phyloP scores from a whole-genome alignment of 2,113 vertebrate species.

The Lampris incognitus region DNA sequence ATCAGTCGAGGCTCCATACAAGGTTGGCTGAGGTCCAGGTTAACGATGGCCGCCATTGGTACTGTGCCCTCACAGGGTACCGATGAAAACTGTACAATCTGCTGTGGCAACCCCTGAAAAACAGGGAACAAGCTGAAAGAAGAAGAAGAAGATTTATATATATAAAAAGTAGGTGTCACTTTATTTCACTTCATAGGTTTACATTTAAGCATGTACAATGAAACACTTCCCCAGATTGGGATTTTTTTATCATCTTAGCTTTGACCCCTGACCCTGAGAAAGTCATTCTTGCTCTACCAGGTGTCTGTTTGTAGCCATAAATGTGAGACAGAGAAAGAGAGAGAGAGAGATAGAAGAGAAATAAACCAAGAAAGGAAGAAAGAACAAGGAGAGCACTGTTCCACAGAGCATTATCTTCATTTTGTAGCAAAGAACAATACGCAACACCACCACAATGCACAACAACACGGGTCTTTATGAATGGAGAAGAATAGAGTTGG shows the following conservation, averaged over 20 bases:
- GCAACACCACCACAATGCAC: conserved; percentile 51
- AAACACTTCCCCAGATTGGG: conserved; percentile 2
- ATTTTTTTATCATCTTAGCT: conserved; percentile 25
- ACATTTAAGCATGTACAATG: not conserved
- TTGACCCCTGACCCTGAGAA: conserved; percentile 34
- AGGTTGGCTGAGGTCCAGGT: too few species aligned
- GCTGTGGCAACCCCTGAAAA: too few species aligned
- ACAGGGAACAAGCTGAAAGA: too few species aligned
- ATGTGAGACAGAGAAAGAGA: conserved; percentile 1
- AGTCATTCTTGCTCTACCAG: conserved; percentile 13
- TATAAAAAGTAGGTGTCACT: too few species aligned
- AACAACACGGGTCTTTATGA: conserved; percentile 67
- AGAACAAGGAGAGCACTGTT: conserved; percentile 62
- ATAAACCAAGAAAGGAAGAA: conserved; percentile 38
- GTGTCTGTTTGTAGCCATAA: conserved; percentile 21
- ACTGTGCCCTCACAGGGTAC: too few species aligned
- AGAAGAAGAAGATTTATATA: too few species aligned
- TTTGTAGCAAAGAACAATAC: conserved; percentile 65
- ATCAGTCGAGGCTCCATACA: too few species aligned
- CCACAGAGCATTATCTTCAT: conserved; percentile 68
- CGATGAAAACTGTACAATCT: too few species aligned
- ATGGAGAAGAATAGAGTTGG: conserved; percentile 68
- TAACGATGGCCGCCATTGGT: too few species aligned
- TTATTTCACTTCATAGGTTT: too few species aligned
- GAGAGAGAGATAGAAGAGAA: conserved; percentile 19